phyloP scores from a whole-genome alignment of 2,113 vertebrate species.

The Stercorarius parasiticus region DNA sequence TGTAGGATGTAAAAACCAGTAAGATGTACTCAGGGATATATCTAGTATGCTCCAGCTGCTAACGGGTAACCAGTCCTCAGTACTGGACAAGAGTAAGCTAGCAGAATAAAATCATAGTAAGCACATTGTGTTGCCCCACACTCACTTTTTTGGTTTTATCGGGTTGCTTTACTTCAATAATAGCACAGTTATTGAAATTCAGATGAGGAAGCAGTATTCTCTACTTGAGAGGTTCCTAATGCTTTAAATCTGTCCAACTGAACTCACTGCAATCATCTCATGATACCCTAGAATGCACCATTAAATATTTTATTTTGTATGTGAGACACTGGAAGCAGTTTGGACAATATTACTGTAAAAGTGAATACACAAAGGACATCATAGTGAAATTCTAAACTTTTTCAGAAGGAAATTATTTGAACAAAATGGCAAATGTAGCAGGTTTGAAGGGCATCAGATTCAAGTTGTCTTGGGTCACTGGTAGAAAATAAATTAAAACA shows the following conservation, averaged over 20 bases:
- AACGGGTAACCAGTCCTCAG: not conserved
- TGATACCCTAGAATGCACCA: not conserved
- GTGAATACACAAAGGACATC: not conserved
- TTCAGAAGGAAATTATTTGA: not conserved
- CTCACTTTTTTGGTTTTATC: not conserved
- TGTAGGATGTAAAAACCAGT: not conserved
- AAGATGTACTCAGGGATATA: rapidly evolving
- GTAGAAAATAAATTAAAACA: not conserved
- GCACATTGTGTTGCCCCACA: not conserved
- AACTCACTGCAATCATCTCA: not conserved
- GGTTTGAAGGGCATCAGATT: not conserved
- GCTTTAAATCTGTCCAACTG: not conserved
- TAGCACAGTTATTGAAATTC: not conserved
- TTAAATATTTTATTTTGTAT: not conserved
- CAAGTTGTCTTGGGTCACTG: not conserved
- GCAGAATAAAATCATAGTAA: rapidly evolving
- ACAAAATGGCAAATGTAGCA: not conserved
- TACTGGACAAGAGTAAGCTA: not conserved
- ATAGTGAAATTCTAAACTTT: not conserved
- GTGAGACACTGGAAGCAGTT: not conserved
- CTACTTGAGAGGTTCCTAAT: not conserved
- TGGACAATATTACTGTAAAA: not conserved
- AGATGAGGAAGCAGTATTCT: not conserved
- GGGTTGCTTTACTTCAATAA: not conserved
- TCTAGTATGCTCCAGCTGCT: not conserved